Evolutionary conservation across 2,888 invertebrate genomes (phyloP).

Genomic region (Pristionchus fissidentatus): DNA sequence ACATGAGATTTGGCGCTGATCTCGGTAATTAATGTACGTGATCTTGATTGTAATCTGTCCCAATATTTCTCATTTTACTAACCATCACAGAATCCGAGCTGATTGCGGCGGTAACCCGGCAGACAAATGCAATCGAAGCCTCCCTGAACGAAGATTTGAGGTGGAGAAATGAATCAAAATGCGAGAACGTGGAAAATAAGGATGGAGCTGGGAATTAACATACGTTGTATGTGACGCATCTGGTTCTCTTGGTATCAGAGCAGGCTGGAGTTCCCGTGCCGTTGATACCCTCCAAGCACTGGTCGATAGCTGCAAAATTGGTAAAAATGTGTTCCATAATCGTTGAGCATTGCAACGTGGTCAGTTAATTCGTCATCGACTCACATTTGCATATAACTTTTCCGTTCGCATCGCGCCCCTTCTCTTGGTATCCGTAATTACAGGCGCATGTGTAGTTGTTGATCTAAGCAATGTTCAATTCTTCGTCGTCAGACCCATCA

Average conservation of each 20-base stretch:
- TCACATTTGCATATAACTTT: slow-evolving; percentile 43
- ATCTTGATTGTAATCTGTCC: not conserved
- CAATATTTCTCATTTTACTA: not conserved
- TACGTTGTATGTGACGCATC: not conserved
- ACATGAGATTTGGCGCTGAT: too few relatives aligned
- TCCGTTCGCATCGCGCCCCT: not conserved
- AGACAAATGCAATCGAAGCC: not conserved
- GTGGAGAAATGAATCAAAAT: not conserved
- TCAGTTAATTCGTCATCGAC: not conserved
- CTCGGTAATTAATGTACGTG: too few relatives aligned
- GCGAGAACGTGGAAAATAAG: not conserved
- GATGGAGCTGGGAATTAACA: not conserved
- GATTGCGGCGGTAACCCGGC: not conserved
- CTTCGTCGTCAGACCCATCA: not conserved
- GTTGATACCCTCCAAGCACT: slow-evolving; percentile 23
- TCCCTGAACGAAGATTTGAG: not conserved
- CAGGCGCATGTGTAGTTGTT: slow-evolving; percentile 39
- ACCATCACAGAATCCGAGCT: not conserved
- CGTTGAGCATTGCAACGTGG: not conserved
- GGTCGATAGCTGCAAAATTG: slow-evolving; percentile 31
- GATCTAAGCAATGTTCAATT: not conserved
- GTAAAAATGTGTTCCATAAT: not conserved
- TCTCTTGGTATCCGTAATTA: not conserved
- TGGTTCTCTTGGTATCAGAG: not conserved
- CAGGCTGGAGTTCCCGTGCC: slow-evolving; percentile 6